These are phyloP conservation scores for Cheilosia scutellata DNA, from an alignment of 2,888 invertebrate species.

Conservation along the genomic window DNA sequence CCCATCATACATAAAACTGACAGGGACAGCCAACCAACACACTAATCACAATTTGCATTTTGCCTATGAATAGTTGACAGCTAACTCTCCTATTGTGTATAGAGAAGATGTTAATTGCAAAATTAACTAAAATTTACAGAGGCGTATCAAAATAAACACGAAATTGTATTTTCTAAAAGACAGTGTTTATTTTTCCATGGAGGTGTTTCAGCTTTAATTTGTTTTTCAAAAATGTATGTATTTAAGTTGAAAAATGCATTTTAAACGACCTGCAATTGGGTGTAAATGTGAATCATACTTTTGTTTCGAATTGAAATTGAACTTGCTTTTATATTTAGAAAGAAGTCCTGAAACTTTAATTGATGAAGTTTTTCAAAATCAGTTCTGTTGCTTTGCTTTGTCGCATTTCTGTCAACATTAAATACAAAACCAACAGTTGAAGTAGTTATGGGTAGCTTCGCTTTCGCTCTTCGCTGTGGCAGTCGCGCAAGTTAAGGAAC, in stretches of 20 bases:
- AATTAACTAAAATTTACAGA: conserved; percentile 18
- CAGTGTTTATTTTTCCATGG: conserved; percentile 3
- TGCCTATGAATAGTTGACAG: background rate
- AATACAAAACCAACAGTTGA: too few relatives aligned
- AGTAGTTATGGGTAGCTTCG: too few relatives aligned
- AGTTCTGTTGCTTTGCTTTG: too few relatives aligned
- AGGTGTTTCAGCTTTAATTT: background rate
- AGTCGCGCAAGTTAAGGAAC: too few relatives aligned
- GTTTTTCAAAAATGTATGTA: background rate
- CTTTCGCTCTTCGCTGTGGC: too few relatives aligned
- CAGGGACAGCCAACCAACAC: conserved; percentile 17
- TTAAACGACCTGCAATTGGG: too few relatives aligned
- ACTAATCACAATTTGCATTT: conserved; percentile 34
- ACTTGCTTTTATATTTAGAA: background rate
- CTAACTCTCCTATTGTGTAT: background rate
- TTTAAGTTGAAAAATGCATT: background rate
- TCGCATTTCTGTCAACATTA: too few relatives aligned
- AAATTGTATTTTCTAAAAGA: background rate
- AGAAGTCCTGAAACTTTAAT: too few relatives aligned
- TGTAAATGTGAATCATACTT: too few relatives aligned
- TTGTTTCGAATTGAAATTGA: background rate
- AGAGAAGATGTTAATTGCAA: conserved; percentile 12
- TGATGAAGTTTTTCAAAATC: too few relatives aligned
- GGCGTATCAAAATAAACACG: conserved; percentile 21
- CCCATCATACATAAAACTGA: conserved; percentile 4